Percentiles rank a stretch among this genome's conserved stretches.
These are phyloP conservation scores for Barnardius zonarius DNA, from an alignment of 2,113 vertebrate species.

Conservation along the genomic window DNA sequence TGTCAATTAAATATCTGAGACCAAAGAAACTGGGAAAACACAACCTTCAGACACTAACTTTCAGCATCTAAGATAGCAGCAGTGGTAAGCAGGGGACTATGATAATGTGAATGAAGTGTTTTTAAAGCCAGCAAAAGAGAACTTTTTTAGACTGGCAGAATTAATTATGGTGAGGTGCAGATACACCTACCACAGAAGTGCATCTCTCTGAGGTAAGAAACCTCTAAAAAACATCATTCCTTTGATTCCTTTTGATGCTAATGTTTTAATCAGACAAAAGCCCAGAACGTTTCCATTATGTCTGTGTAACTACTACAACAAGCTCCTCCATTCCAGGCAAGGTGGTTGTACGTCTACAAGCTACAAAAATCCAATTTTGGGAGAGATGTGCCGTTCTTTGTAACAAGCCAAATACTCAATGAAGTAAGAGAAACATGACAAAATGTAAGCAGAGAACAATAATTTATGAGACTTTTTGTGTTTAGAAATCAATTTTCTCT, in stretches of 20 bases:
- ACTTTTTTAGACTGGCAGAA: neutral
- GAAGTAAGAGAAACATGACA: neutral
- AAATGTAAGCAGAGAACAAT: constrained; percentile 4
- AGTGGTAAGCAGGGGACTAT: neutral
- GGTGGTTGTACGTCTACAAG: neutral
- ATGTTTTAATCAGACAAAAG: neutral
- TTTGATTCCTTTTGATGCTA: neutral
- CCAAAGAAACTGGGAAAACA: neutral
- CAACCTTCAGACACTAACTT: neutral
- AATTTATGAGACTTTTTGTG: constrained; percentile 5
- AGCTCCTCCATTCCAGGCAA: neutral
- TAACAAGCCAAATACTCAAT: neutral
- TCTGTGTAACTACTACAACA: neutral
- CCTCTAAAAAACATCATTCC: neutral
- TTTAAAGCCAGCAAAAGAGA: neutral
- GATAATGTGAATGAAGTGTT: neutral
- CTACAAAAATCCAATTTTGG: neutral
- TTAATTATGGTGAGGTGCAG: neutral
- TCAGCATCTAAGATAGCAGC: neutral
- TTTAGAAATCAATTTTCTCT: constrained; percentile 21
- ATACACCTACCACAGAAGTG: neutral
- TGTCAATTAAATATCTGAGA: neutral
- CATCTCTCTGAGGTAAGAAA: neutral
- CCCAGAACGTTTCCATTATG: neutral
- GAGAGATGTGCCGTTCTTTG: neutral